phyloP scores from a whole-genome alignment of 2,797 vertebrate species.

The Galaxias olidus region DNA sequence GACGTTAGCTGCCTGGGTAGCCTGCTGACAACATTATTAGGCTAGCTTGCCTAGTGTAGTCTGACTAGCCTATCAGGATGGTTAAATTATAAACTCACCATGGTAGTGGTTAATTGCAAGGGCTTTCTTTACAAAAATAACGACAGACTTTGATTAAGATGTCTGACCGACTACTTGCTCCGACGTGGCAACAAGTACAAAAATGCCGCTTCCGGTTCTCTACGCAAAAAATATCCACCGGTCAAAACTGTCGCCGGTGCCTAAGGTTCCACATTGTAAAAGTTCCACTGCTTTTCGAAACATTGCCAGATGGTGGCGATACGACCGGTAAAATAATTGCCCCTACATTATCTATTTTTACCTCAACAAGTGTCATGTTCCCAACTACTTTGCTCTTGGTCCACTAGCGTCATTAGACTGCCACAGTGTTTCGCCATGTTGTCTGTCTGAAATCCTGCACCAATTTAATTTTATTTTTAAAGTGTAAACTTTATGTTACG shows the following conservation, averaged over 20 bases:
- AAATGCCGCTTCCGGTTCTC: conserved; percentile 20
- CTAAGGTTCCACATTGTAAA: too few species aligned
- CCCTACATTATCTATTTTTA: conserved; percentile 75
- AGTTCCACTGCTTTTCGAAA: too few species aligned
- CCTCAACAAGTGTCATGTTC: conserved; percentile 65
- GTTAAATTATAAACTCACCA: conserved; percentile 43
- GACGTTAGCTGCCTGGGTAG: neutral
- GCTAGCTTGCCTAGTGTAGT: too few species aligned
- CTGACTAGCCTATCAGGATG: too few species aligned
- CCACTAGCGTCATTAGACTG: conserved; percentile 21
- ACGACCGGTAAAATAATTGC: conserved; percentile 12
- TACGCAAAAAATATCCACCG: too few species aligned
- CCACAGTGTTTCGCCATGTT: conserved; percentile 61
- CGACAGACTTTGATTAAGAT: too few species aligned
- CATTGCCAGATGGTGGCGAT: conserved; percentile 43
- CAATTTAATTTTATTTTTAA: conserved; percentile 7
- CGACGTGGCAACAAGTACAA: conserved; percentile 75
- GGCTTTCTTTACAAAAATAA: too few species aligned
- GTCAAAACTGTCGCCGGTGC: too few species aligned
- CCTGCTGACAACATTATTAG: rapidly evolving
- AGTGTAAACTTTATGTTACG: conserved; percentile 9
- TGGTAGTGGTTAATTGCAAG: conserved; percentile 11
- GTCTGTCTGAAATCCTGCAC: conserved; percentile 40
- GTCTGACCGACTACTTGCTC: neutral
- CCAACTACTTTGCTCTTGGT: conserved; percentile 38